phyloP scores from a whole-genome alignment of 2,797 vertebrate genomes.

The Phrynocephalus vlangalii region DNA sequence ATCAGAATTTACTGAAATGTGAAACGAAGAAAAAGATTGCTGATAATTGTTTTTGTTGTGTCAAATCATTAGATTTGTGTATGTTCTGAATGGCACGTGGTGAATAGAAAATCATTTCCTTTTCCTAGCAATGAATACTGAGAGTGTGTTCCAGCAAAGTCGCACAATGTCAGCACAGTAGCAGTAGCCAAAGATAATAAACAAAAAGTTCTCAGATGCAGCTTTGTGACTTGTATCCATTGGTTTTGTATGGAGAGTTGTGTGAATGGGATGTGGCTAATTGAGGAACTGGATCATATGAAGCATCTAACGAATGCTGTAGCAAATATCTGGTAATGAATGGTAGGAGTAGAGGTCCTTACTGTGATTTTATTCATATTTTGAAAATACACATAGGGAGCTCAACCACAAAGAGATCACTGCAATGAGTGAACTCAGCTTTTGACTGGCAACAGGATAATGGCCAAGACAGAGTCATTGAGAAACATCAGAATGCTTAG shows the following conservation, averaged over 20 bases:
- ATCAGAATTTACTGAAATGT: too few relatives aligned
- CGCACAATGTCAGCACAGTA: conserved; percentile 42
- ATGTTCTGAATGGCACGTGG: conserved; percentile 37
- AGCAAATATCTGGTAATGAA: conserved; percentile 53
- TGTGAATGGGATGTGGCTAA: conserved; percentile 52
- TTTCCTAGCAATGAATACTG: conserved; percentile 41
- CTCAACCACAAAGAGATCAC: background rate
- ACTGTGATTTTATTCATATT: background rate
- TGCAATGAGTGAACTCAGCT: too few relatives aligned
- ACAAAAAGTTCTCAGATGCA: conserved; percentile 43
- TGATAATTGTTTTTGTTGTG: too few relatives aligned
- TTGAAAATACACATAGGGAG: background rate
- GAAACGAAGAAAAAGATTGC: too few relatives aligned
- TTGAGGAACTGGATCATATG: conserved; percentile 53
- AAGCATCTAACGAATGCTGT: conserved; percentile 51
- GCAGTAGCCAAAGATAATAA: conserved; percentile 40
- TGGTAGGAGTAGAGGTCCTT: conserved; percentile 42
- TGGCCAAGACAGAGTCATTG: background rate
- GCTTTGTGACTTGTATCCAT: conserved; percentile 41
- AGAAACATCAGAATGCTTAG: background rate
- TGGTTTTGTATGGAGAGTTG: conserved; percentile 42
- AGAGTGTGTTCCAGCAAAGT: conserved; percentile 41
- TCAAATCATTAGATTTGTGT: conserved; percentile 29
- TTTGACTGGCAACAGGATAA: background rate
- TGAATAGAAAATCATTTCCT: conserved; percentile 50